A percentile compares a stretch with the other conserved stretches of the same genome.
Conservation (phyloP, 2,797 vertebrate genomes). For the Epinephelus malabaricus region DNA sequence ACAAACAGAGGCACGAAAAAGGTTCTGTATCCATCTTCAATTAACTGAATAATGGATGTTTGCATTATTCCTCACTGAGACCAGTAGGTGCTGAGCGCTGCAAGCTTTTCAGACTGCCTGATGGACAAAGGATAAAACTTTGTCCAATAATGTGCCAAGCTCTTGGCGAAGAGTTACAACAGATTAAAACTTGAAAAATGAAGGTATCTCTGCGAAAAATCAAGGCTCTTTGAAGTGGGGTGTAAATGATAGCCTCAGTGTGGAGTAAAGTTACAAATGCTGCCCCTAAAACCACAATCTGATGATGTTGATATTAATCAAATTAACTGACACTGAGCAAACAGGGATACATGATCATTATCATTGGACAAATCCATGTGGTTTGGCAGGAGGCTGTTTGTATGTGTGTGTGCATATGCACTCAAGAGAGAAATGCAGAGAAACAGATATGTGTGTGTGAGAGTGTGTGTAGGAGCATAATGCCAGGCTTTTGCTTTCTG, state of each 20-base stretch:
- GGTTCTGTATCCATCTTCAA: constrained; percentile 17
- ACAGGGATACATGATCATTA: constrained; percentile 50
- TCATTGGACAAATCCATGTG: constrained; percentile 49
- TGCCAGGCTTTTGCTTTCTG: constrained; percentile 3
- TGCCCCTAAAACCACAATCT: constrained; percentile 58
- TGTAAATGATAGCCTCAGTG: constrained; percentile 58
- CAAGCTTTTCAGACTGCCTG: constrained; percentile 29
- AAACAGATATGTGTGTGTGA: neutral
- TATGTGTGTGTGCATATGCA: constrained; percentile 13
- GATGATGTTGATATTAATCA: constrained; percentile 70
- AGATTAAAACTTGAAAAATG: constrained; percentile 19
- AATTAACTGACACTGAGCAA: constrained; percentile 63
- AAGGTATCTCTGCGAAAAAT: constrained; percentile 22
- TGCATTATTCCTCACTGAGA: constrained; percentile 34
- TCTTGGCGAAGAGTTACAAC: constrained; percentile 17
- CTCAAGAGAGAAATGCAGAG: constrained; percentile 8
- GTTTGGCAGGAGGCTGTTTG: constrained; percentile 49
- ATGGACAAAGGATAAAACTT: constrained; percentile 29
- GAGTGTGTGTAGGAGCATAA: neutral
- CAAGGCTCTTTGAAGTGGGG: constrained; percentile 31
- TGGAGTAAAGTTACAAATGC: constrained; percentile 48
- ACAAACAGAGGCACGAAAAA: constrained; percentile 18
- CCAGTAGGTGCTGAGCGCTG: constrained; percentile 32
- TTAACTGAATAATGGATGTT: constrained; percentile 52
- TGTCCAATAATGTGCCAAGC: constrained; percentile 23